Base-by-base conservation (phyloP, 2,888 invertebrate species). In the Villa cingulata region DNA sequence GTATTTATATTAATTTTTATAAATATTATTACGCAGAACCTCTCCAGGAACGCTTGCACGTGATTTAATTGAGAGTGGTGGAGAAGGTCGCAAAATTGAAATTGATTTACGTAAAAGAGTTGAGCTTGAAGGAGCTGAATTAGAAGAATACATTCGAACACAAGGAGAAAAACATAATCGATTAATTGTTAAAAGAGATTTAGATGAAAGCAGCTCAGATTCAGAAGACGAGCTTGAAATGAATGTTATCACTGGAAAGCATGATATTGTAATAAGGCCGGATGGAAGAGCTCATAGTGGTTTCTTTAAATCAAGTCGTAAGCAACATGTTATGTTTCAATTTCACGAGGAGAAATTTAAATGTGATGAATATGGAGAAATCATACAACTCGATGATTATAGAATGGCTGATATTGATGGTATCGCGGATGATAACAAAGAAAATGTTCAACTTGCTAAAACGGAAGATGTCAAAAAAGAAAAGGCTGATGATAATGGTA, bases 251-350 rank as follows among this genome's bases (percentile, higher is more conserved):
- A 80, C 82, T 1, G 89, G 89, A 0, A 82, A 86, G 44, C 92
- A 95, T 65, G 94, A 95, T 68, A 82, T 88, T 58, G 84, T 84
- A 37, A 87, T 86, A n/a, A 79, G 86, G 23, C 79, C 80, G 49
- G 82, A 81, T 71, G 79, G 76, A 41, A 78, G 70, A 56, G 77
- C 68, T 63, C 78, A 79, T 56, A 77, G 74, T 55, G 86, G 89
- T 46, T 89, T 89, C 62, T 90, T 89, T 63, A 90, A 90, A 65
- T 84, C 81, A 3, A 84, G 81, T 46, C 88, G 92, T 70, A 86
- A 92, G 48, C 87, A 91, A 58, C 88, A 92, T 67, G 95, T 95
- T 0, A 96, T 97, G 89, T 98, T 88, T 70, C 97, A 96, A 2
- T 87, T 83, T 63, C 80, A 83, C 41, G 96, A 97, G 65, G 94